Conservation (phyloP, 1,140 invertebrate species). For the Pseudomyrmex gracilis region DNA sequence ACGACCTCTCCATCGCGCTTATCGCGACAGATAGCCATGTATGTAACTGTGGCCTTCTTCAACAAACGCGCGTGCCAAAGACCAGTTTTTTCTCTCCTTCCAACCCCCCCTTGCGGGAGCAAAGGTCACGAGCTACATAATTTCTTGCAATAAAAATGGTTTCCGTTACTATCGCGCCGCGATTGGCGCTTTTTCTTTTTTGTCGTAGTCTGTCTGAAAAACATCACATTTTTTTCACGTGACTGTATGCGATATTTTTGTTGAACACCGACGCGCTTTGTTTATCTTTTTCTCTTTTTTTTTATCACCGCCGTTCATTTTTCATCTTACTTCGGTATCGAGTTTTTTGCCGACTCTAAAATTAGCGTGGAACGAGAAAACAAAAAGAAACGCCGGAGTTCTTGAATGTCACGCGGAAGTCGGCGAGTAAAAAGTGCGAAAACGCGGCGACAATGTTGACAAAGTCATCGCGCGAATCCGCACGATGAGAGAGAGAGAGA, state of each 20-base stretch:
- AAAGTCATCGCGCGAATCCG: constrained; percentile 46
- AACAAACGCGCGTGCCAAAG: constrained; percentile 45
- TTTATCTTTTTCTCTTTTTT: neutral
- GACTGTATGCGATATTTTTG: neutral
- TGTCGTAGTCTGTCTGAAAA: neutral
- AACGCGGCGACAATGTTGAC: constrained; percentile 70
- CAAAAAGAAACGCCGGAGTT: neutral
- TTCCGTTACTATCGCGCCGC: neutral
- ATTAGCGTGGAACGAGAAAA: neutral
- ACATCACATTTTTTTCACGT: neutral
- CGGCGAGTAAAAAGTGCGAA: constrained; percentile 54
- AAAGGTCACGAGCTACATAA: constrained; percentile 42
- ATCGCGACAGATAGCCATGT: constrained; percentile 40
- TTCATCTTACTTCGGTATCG: neutral
- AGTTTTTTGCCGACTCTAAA: neutral
- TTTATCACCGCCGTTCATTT: neutral
- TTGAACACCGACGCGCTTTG: neutral
- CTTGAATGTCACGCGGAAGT: neutral
- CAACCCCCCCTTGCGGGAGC: neutral
- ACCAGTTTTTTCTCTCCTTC: constrained; percentile 10
- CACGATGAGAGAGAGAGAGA: neutral
- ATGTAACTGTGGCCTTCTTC: constrained; percentile 51
- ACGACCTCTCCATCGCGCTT: constrained; percentile 26
- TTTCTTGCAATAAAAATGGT: constrained; percentile 53
- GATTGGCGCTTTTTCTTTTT: neutral